A percentile compares a stretch with the other conserved stretches of the same genome.
phyloP scores from a whole-genome alignment of 2,797 vertebrate genomes.

The Ceyx erithaca region DNA sequence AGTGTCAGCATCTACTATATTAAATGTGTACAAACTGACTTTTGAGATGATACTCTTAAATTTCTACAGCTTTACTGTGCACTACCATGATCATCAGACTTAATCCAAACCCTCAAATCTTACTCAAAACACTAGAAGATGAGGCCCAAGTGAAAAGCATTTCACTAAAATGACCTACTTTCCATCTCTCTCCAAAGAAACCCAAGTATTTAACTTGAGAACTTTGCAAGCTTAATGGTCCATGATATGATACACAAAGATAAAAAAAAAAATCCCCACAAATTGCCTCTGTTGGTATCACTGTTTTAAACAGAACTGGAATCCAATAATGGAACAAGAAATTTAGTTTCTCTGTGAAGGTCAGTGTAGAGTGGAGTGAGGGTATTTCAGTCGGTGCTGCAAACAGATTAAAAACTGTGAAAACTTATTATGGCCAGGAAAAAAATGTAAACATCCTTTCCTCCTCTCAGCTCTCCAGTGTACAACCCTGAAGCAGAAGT shows the following conservation, averaged over 20 bases:
- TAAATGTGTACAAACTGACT: neutral
- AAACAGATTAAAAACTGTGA: neutral
- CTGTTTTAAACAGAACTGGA: neutral
- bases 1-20: neutral
- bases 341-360: neutral
- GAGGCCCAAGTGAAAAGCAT: neutral
- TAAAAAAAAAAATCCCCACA: neutral
- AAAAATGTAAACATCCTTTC: neutral
- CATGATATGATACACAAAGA: neutral
- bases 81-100: neutral
- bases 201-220: neutral
- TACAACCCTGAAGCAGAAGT: neutral
- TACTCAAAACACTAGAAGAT: neutral
- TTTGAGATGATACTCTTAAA: neutral
- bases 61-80: neutral
- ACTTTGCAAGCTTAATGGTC: neutral
- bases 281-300: neutral
- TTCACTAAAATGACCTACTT: neutral
- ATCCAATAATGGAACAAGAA: neutral
- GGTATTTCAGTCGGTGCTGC: neutral
- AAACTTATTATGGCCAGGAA: neutral
- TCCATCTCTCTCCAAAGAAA: neutral
- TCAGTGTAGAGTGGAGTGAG: neutral
- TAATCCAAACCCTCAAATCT: neutral
- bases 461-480: neutral